Evolutionary conservation across 2,797 vertebrate species (phyloP).

Genomic region (Acipenser ruthenus): DNA sequence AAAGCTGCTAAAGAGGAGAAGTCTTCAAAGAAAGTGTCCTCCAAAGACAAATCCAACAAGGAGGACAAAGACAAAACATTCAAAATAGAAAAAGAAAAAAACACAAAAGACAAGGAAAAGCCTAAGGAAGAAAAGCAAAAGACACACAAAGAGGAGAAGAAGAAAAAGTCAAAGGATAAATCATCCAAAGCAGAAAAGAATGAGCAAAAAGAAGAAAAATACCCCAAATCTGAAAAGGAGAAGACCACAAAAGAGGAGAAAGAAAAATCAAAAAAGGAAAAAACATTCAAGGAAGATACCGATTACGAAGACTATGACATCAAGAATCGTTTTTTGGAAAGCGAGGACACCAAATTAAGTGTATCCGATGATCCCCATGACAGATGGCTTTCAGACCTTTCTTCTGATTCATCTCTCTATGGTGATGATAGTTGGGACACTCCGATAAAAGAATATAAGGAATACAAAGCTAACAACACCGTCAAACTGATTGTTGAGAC

Average conservation of each 20-base stretch:
- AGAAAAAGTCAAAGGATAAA: slow-evolving; percentile 92
- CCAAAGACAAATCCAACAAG: slow-evolving; percentile 80
- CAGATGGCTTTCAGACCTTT: slow-evolving; percentile 88
- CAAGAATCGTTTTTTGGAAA: slow-evolving; percentile 76
- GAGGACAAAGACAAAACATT: slow-evolving; percentile 77
- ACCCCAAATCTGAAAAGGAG: slow-evolving; percentile 78
- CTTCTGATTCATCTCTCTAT: slow-evolving; percentile 82
- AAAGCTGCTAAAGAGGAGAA: slow-evolving; percentile 85
- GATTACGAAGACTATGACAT: slow-evolving; percentile 82
- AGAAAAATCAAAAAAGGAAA: slow-evolving; percentile 88
- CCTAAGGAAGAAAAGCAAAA: slow-evolving; percentile 88
- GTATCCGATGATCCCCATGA: slow-evolving; percentile 90
- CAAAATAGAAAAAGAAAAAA: slow-evolving; percentile 83
- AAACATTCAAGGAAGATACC: slow-evolving; percentile 74
- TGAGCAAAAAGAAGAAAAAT: slow-evolving; percentile 85
- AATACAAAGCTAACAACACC: slow-evolving; percentile 78
- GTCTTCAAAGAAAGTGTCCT: slow-evolving; percentile 74
- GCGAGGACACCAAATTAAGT: slow-evolving; percentile 85
- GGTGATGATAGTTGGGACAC: slow-evolving; percentile 93
- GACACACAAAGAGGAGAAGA: slow-evolving; percentile 84
- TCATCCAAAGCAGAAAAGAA: slow-evolving; percentile 80
- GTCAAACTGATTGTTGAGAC: slow-evolving; percentile 89
- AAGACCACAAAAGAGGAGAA: slow-evolving; percentile 78
- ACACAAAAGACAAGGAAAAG: slow-evolving; percentile 78
- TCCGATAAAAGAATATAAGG: slow-evolving; percentile 83